Base-by-base conservation (phyloP, 2,888 invertebrate genomes). In the Aproaerema taeniolella region DNA sequence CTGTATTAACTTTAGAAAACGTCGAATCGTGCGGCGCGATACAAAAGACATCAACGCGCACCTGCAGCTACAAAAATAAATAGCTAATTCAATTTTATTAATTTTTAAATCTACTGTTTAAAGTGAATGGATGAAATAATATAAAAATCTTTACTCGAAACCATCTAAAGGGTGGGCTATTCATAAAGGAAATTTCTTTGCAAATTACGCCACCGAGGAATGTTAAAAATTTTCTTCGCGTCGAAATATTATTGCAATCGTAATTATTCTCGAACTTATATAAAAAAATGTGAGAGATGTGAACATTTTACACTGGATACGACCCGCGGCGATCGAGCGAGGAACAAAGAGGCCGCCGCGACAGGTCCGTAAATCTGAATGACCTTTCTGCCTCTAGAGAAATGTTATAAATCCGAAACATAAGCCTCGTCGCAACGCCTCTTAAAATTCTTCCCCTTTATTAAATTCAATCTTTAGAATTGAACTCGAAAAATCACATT, bases 31-130 rank as follows among this genome's bases (percentile, higher is more conserved):
- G n/a, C n/a, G n/a, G n/a, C n/a, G n/a, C 45, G 50, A 50, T 58
- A 58, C 50, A 53, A 50, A 53, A 56, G 54, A 58, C 54, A 47
- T 56, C 54, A 56, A 55, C 56, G 58, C 16, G 44, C 26, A 10
- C 40, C 36, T 40, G 37, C 42, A 13, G 20, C 8, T 20, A 20
- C 20, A 20, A 20, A 20, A 20, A 20, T 20, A 20, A 20, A 20
- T 20, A 6, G 20, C n/a, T n/a, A n/a, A n/a, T n/a, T n/a, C n/a
- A n/a, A n/a, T n/a, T n/a, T n/a, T n/a, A n/a, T n/a, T n/a, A n/a
- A n/a, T n/a, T n/a, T 20, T 20, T 20, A 20, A 20, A 20, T 20
- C 20, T 6, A 20, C n/a, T n/a, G n/a, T n/a, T n/a, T n/a, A n/a
- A n/a, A 38, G 5, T n/a, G 6, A 2, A 13, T 17, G 1, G 13